Base-by-base conservation (phyloP, 2,888 invertebrate genomes). In the Polyommatus icarus region DNA sequence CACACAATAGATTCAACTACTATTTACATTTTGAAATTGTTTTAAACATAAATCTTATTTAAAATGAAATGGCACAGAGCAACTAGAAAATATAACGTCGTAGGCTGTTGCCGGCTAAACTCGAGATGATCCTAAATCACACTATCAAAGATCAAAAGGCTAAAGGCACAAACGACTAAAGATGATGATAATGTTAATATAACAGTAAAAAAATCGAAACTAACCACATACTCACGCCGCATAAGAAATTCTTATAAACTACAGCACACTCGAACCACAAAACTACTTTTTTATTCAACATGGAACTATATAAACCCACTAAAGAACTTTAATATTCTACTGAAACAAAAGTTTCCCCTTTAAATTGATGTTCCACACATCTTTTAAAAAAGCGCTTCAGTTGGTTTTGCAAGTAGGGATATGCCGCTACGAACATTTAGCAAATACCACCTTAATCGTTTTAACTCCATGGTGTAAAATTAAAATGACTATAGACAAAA, bases 331-430 rank as follows among this genome's bases (percentile, higher is more conserved):
- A 67, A 67, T 32, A 67, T 67, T 67, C 67, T 15, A 67, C 67
- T 67, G 67, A 67, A 67, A 67, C 67, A 67, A 67, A 67, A 67
- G 67, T 67, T 67, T 67, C 67, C 18, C 67, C 67, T 32, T 67
- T 67, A 40, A 73, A 73, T 20, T 40, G 20, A 73, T 46, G 73
- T 40, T 73, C 40, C 73, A 73, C 73, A 20, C 40, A 46, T 73
- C 40, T 73, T 24, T 73, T 73, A 73, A 40, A 73, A 50, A 73
- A 40, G 40, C 73, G 46, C 73, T 40, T 67, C 32, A 67, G 67
- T 29, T 18, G 15, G 29, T 67, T 67, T 67, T 15, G 29, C 15
- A 67, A 67, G 29, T 61, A 67, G 24, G 6, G 67, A 67, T 15
- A 67, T 18, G 67, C 15, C 7, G 5, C 1, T 29, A 67, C 18